phyloP scores from a whole-genome alignment of 1,140 invertebrate species.

The Drosophila leontia region DNA sequence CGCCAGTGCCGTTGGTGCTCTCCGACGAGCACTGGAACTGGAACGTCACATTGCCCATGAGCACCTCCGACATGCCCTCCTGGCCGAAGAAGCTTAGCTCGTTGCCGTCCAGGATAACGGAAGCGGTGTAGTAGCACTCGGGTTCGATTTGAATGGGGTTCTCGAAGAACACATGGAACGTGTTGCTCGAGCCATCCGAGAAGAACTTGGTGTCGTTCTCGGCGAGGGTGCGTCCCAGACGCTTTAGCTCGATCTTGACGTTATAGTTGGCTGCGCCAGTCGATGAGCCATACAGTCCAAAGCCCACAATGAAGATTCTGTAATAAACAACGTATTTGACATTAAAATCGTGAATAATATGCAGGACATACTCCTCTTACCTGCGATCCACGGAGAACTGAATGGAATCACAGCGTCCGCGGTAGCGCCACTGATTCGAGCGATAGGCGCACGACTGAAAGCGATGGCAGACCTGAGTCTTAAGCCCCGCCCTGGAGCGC shows the following conservation, averaged over 20 bases:
- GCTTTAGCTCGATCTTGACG: conserved; percentile 95
- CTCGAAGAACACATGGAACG: conserved; percentile 96
- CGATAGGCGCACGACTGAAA: conserved; percentile 98
- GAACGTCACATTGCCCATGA: conserved; percentile 94
- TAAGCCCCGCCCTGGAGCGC: conserved; percentile 93
- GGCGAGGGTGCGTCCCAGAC: conserved; percentile 92
- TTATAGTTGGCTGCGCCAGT: conserved; percentile 96
- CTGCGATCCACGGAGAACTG: conserved; percentile 95
- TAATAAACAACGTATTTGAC: background rate
- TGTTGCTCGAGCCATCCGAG: conserved; percentile 96
- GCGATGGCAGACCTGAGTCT: conserved; percentile 96
- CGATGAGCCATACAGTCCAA: conserved; percentile 96
- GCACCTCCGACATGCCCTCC: conserved; percentile 96
- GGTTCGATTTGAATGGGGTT: conserved; percentile 97
- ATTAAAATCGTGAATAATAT: conserved; percentile 70
- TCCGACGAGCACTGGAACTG: conserved; percentile 97
- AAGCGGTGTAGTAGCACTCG: conserved; percentile 95
- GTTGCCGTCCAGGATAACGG: conserved; percentile 94
- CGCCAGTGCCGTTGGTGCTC: conserved; percentile 96
- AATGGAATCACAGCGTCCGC: conserved; percentile 96
- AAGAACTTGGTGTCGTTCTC: conserved; percentile 97
- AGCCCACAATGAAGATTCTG: conserved; percentile 96
- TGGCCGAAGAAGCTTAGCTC: conserved; percentile 98
- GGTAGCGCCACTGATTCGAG: conserved; percentile 97
- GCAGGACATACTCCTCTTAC: conserved; percentile 14